These are phyloP conservation scores for Mercenaria mercenaria DNA, from an alignment of 1,140 invertebrate genomes.

Conservation along the genomic window DNA sequence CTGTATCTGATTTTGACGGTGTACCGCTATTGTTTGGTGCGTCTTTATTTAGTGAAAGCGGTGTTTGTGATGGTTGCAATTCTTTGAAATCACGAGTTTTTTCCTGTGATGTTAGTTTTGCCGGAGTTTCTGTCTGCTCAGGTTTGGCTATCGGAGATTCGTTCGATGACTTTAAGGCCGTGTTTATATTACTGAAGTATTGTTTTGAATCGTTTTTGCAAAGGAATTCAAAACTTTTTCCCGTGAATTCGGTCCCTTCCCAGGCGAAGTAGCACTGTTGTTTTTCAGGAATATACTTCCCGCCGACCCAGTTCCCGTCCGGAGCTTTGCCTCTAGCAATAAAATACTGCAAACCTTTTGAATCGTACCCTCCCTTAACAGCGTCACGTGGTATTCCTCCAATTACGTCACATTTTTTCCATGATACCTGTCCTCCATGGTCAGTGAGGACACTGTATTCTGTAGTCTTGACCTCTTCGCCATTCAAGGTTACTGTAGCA, in stretches of 20 bases:
- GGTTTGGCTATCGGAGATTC: too few relatives aligned
- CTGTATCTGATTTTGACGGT: too few relatives aligned
- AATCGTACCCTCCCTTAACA: conserved; percentile 41
- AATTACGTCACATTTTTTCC: not conserved
- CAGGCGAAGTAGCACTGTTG: conserved; percentile 47
- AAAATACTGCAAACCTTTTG: conserved; percentile 13
- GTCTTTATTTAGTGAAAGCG: not conserved
- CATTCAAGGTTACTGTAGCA: conserved; percentile 21
- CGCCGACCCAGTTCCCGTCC: conserved; percentile 26
- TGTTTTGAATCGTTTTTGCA: conserved; percentile 7
- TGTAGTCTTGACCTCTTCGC: conserved; percentile 26
- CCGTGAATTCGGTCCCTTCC: conserved; percentile 9
- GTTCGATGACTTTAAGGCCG: too few relatives aligned
- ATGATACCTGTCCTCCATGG: not conserved
- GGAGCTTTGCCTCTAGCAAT: conserved; percentile 40
- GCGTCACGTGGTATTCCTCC: conserved; percentile 44
- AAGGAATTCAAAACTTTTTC: conserved; percentile 20
- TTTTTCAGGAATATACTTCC: conserved; percentile 36
- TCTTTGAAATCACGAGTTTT: not conserved
- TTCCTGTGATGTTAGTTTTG: not conserved
- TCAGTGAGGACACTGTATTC: conserved; percentile 47
- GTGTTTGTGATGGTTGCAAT: not conserved
- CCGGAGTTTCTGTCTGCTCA: not conserved
- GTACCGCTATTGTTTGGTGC: not conserved
- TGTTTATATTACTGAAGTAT: not conserved